Percentiles rank a stretch among this genome's conserved stretches.
These are phyloP conservation scores for Cisticola juncidis DNA, from an alignment of 2,113 vertebrate genomes.

Conservation along the genomic window DNA sequence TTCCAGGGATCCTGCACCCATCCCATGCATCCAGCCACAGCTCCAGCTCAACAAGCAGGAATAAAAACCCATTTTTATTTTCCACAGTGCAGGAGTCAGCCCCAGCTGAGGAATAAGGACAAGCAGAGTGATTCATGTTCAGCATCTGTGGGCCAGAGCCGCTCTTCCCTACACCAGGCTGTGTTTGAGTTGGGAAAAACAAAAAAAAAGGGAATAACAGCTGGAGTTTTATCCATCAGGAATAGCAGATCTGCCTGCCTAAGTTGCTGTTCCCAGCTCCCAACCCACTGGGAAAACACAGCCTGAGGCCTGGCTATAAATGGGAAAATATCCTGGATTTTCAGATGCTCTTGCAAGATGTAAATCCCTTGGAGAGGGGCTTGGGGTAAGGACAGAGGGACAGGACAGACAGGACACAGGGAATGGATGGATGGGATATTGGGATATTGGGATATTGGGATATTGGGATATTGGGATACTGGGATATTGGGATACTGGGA, in stretches of 20 bases:
- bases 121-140: neutral
- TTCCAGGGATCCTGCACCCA: neutral
- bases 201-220: neutral
- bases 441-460: no score
- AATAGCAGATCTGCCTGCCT: neutral
- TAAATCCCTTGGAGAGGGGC: neutral
- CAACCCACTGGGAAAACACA: neutral
- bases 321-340: neutral
- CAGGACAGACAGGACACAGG: neutral
- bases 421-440: neutral
- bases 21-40: neutral
- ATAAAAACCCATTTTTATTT: constrained; percentile 3
- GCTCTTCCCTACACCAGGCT: neutral
- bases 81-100: neutral
- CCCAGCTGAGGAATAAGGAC: constrained; percentile 34
- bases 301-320: neutral
- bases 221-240: neutral
- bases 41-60: neutral
- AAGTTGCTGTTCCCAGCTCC: neutral
- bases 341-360: neutral
- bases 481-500: no score
- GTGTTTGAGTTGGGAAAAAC: neutral
- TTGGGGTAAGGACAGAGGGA: neutral
- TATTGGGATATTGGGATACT: no score
- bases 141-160: constrained; percentile 33